phyloP scores from a whole-genome alignment of 2,797 vertebrate species.

The Platyrinchus mystaceus region DNA sequence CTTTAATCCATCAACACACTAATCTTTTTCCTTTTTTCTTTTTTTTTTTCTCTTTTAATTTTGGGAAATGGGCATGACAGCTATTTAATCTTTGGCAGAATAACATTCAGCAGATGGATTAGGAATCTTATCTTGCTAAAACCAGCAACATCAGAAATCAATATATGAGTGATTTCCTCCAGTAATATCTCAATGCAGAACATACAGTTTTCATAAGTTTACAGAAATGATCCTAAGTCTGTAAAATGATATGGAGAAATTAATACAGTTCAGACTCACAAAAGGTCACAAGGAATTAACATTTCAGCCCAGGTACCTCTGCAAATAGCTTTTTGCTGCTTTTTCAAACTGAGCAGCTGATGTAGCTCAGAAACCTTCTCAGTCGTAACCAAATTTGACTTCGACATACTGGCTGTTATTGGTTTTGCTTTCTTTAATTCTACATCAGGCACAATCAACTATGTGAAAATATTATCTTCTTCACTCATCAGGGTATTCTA shows the following conservation, averaged over 20 bases:
- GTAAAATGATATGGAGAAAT: neutral
- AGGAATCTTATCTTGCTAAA: slow-evolving; percentile 69
- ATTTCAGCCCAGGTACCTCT: neutral
- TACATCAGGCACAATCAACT: neutral
- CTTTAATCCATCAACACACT: slow-evolving; percentile 14
- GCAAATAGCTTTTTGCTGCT: neutral
- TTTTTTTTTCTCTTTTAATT: neutral
- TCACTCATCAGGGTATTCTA: neutral
- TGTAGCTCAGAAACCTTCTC: neutral
- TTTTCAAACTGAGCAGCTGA: neutral
- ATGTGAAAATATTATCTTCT: neutral
- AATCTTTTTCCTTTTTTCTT: neutral
- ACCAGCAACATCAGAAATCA: slow-evolving; percentile 49
- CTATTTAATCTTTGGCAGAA: slow-evolving; percentile 55
- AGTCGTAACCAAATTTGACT: neutral
- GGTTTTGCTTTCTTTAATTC: neutral
- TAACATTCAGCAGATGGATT: slow-evolving; percentile 54
- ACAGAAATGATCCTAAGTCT: neutral
- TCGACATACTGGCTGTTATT: neutral
- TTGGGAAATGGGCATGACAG: neutral
- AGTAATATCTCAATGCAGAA: slow-evolving; percentile 12
- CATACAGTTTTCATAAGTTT: neutral
- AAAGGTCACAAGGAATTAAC: neutral
- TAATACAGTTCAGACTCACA: neutral
- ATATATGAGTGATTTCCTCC: slow-evolving; percentile 47